Conservation (phyloP, 2,888 invertebrate genomes). For the Branchipolynoe longqiensis region DNA sequence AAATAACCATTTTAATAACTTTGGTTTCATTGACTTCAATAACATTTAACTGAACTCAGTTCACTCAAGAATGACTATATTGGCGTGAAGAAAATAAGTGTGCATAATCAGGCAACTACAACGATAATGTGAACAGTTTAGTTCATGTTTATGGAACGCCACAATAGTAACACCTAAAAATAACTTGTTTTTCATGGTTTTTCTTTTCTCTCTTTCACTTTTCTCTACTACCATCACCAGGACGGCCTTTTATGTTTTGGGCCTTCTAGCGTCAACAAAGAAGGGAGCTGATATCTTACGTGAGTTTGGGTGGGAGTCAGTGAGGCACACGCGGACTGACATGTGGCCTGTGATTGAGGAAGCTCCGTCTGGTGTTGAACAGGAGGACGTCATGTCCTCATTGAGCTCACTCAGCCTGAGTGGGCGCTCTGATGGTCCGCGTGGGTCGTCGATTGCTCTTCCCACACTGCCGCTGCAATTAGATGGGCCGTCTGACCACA, state of each 20-base stretch:
- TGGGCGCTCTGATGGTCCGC: neutral
- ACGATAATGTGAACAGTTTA: too few relatives aligned
- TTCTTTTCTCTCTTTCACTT: neutral
- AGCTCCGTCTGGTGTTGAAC: neutral
- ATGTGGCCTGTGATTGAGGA: slow-evolving; percentile 57
- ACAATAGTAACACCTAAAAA: neutral
- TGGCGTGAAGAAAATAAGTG: too few relatives aligned
- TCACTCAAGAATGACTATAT: too few relatives aligned
- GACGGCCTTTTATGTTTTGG: slow-evolving; percentile 93
- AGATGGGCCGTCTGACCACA: neutral
- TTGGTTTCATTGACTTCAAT: too few relatives aligned
- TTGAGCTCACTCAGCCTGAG: slow-evolving; percentile 23
- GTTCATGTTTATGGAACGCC: too few relatives aligned
- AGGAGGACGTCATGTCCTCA: slow-evolving; percentile 33
- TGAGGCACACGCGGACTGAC: slow-evolving; percentile 84
- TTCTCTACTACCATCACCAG: slow-evolving; percentile 83
- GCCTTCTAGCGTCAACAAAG: slow-evolving; percentile 91
- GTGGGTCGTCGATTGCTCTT: neutral
- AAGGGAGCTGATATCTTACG: slow-evolving; percentile 90
- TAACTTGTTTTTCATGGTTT: neutral
- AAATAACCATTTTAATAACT: too few relatives aligned
- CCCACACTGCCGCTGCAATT: neutral
- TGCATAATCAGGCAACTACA: too few relatives aligned
- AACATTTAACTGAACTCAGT: too few relatives aligned
- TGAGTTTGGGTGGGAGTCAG: slow-evolving; percentile 87